Evolutionary conservation across 2,113 vertebrate species (phyloP).

Genomic region (Hippocampus barbouri): DNA sequence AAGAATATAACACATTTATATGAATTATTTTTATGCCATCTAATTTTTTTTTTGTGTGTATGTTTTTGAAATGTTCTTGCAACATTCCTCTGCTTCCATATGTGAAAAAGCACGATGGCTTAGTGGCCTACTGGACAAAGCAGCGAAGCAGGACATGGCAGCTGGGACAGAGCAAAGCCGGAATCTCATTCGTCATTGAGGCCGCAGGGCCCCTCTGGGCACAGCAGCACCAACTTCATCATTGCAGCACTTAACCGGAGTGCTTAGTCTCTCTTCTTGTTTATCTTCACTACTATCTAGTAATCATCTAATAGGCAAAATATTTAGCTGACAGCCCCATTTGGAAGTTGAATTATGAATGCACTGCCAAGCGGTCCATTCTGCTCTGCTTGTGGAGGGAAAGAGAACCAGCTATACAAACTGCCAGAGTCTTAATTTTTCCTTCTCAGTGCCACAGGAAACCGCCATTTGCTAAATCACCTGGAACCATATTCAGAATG

Average conservation of each 20-base stretch:
- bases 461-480: slow-evolving; percentile 71
- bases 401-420: slow-evolving; percentile 68
- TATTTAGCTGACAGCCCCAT: slow-evolving; percentile 77
- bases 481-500: slow-evolving; percentile 71
- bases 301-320: slow-evolving; percentile 80
- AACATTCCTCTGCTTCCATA: slow-evolving; percentile 6
- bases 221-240: slow-evolving; percentile 53
- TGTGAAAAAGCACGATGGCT: slow-evolving; percentile 19
- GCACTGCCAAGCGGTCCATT: slow-evolving; percentile 68
- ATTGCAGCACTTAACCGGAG: slow-evolving; percentile 67
- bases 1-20: background rate
- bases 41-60: background rate
- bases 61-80: slow-evolving; percentile 14
- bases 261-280: slow-evolving; percentile 58
- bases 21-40: too few relatives aligned
- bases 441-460: slow-evolving; percentile 71
- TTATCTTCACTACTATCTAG: slow-evolving; percentile 70
- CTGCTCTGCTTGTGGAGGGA: slow-evolving; percentile 53
- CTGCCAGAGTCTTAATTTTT: slow-evolving; percentile 67
- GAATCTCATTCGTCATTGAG: slow-evolving; percentile 68
- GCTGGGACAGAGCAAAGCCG: slow-evolving; percentile 46
- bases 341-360: slow-evolving; percentile 74
- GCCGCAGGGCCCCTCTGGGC: slow-evolving; percentile 61
- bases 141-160: slow-evolving; percentile 34
- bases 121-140: background rate